These are phyloP conservation scores for Aphodius sticticus DNA, from an alignment of 2,888 invertebrate genomes.

Conservation along the genomic window DNA sequence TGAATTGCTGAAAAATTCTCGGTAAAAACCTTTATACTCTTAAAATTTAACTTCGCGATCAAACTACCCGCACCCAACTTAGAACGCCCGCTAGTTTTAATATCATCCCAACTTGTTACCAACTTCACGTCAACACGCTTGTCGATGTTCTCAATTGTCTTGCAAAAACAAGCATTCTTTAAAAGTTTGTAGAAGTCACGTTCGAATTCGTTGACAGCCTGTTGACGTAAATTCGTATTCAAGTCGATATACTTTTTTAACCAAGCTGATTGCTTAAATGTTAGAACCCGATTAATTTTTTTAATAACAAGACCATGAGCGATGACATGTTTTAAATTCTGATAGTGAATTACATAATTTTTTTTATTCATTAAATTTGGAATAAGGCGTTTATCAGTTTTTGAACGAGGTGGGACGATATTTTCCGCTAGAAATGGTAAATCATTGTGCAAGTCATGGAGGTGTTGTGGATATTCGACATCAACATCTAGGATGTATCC, in stretches of 20 bases:
- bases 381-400: not conserved
- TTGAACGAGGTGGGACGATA: not conserved
- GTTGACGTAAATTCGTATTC: slow-evolving; percentile 57
- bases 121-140: slow-evolving; percentile 44
- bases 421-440: slow-evolving; percentile 39
- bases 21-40: slow-evolving; percentile 48
- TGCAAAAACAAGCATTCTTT: too few relatives aligned
- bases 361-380: slow-evolving; percentile 40
- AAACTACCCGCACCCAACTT: slow-evolving; percentile 27
- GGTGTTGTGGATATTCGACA: slow-evolving; percentile 13
- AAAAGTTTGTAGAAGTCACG: too few relatives aligned
- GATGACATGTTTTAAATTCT: slow-evolving; percentile 43
- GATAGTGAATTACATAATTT: slow-evolving; percentile 44
- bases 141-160: slow-evolving; percentile 42
- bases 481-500: slow-evolving; percentile 54
- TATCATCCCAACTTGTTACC: slow-evolving; percentile 44
- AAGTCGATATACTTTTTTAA: slow-evolving; percentile 51
- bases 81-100: slow-evolving; percentile 9
- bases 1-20: slow-evolving; percentile 52
- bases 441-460: slow-evolving; percentile 51
- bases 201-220: slow-evolving; percentile 40
- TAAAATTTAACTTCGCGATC: slow-evolving; percentile 51
- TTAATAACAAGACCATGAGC: slow-evolving; percentile 40
- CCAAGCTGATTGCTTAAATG: slow-evolving; percentile 52
- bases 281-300: slow-evolving; percentile 36